Conservation (phyloP, 2,797 vertebrate species). For the Syngnathus rostellatus region DNA sequence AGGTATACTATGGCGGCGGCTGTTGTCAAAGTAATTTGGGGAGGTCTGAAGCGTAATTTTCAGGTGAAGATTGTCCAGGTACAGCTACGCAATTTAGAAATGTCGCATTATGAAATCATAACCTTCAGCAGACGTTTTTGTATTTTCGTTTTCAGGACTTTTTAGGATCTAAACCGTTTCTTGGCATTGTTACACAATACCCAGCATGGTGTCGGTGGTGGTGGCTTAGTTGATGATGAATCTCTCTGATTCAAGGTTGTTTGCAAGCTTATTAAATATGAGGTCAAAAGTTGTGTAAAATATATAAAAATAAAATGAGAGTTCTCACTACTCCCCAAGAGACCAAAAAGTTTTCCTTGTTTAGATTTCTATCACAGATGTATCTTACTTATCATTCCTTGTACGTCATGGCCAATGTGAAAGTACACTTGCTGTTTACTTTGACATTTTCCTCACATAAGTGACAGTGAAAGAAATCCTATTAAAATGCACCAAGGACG, state of each 20-base stretch:
- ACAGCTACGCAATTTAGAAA: neutral
- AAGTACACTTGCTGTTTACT: neutral
- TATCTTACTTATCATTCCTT: slow-evolving; percentile 4
- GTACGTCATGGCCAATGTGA: neutral
- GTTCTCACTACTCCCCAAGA: neutral
- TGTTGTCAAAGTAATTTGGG: slow-evolving; percentile 20
- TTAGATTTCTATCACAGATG: neutral
- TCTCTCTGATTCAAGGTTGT: neutral
- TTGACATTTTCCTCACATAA: slow-evolving; percentile 20
- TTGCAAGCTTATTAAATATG: neutral
- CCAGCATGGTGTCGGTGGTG: neutral
- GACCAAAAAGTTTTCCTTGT: slow-evolving; percentile 3
- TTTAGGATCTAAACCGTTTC: neutral
- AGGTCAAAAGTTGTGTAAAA: slow-evolving; percentile 3
- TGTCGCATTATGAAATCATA: neutral
- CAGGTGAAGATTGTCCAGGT: neutral
- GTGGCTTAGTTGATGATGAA: neutral
- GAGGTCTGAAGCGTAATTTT: neutral
- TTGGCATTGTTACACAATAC: neutral
- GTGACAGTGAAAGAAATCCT: slow-evolving; percentile 23
- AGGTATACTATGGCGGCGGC: slow-evolving; percentile 31
- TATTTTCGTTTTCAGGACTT: neutral
- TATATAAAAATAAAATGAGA: neutral
- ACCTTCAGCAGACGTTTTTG: neutral
- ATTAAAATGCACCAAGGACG: slow-evolving; percentile 14